Base-by-base conservation (phyloP, 2,888 invertebrate genomes). In the Lysandra coridon region DNA sequence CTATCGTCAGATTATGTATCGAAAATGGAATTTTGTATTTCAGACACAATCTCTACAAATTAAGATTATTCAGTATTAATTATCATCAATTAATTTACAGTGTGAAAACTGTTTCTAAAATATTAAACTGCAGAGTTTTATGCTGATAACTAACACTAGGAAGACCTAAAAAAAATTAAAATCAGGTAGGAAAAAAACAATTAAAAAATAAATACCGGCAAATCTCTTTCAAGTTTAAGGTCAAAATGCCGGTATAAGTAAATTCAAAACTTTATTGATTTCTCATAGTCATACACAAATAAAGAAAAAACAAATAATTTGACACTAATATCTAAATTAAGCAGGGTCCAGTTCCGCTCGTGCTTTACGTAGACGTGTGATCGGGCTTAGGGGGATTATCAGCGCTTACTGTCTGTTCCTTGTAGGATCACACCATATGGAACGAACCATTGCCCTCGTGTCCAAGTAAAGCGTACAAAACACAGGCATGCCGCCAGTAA, bases 331-430 rank as follows among this genome's bases (percentile, higher is more conserved):
- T 69, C 33, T 37, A 69, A 37, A 69, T 69, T 69, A 69, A 69
- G 33, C 69, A 69, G 69, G 69, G 69, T 69, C 69, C 69, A 69
- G 30, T 30, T 30, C 33, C 14, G 33, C 14, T 33, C 37, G 69
- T 69, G 69, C 33, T 69, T 33, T 69, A 69, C 69, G 69, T 37
- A 37, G 33, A 69, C 69, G 69, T 69, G 69, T 69, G 69, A 69
- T 37, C 33, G 69, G 69, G 33, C 33, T 69, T 33, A 69, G 69
- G 4, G 69, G 79, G 79, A 81, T 81, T 84, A 83, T 81, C 23
- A 76, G 87, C 84, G 87, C 88, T 91, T 90, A 91, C 80, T 86
- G 90, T 90, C 90, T 82, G 84, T 87, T 83, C 81, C 80, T 79
- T 81, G 84, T 81, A 84, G 87, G 90, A 89, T 90, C 86, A 87